phyloP scores from a whole-genome alignment of 1,140 invertebrate species.

The Pseudachorutes palmiensis region DNA sequence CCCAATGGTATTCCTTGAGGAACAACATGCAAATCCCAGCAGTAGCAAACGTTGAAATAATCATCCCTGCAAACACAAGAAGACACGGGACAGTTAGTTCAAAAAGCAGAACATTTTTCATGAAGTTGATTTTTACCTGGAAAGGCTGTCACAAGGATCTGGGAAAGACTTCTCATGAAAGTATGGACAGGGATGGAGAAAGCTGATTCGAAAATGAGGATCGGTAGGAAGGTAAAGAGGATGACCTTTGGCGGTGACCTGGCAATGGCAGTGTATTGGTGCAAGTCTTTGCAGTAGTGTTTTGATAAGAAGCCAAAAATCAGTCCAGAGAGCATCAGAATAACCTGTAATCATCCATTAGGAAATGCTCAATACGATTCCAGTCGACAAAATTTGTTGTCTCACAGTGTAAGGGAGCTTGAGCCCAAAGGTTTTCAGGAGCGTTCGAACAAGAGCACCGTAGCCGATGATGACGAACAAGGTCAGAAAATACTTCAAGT shows the following conservation, averaged over 20 bases:
- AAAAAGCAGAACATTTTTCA: too few relatives aligned
- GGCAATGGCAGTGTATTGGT: slow-evolving; percentile 36
- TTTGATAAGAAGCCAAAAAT: slow-evolving; percentile 23
- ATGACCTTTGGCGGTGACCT: slow-evolving; percentile 43
- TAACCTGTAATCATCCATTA: slow-evolving; percentile 6
- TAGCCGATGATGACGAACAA: background rate
- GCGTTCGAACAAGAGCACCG: background rate
- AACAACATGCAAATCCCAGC: slow-evolving; percentile 41
- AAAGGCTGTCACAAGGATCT: slow-evolving; percentile 9
- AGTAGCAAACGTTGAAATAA: slow-evolving; percentile 41
- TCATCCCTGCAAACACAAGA: slow-evolving; percentile 29
- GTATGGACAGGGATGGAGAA: slow-evolving; percentile 46
- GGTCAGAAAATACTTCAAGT: background rate
- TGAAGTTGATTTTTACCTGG: slow-evolving; percentile 7
- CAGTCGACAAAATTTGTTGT: too few relatives aligned
- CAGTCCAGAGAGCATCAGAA: slow-evolving; percentile 29
- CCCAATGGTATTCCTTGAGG: slow-evolving; percentile 39
- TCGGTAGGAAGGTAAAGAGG: slow-evolving; percentile 45
- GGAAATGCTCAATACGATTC: too few relatives aligned
- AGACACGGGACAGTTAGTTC: slow-evolving; percentile 1
- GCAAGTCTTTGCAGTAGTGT: slow-evolving; percentile 19
- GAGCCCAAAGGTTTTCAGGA: background rate
- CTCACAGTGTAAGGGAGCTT: background rate
- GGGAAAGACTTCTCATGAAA: slow-evolving; percentile 36
- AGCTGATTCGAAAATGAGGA: slow-evolving; percentile 48